A percentile compares a stretch with the other conserved stretches of the same genome.
phyloP scores from a whole-genome alignment of 1,140 invertebrate species.

The Diachasma alloeum region DNA sequence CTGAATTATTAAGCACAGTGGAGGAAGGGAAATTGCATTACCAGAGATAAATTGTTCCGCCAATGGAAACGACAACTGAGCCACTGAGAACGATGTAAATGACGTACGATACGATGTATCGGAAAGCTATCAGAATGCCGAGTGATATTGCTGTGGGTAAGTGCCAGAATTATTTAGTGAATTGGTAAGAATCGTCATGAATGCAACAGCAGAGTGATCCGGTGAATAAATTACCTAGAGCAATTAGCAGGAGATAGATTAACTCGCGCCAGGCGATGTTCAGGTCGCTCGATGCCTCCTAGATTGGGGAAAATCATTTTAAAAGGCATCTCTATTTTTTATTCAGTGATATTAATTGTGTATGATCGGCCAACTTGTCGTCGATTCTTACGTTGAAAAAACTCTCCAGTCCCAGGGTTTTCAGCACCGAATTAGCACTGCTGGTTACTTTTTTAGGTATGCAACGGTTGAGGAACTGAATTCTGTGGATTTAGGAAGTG shows the following conservation, averaged over 20 bases:
- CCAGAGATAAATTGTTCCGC: conserved; percentile 74
- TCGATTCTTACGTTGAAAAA: conserved; percentile 65
- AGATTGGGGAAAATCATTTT: conserved; percentile 35
- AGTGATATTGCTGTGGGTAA: conserved; percentile 68
- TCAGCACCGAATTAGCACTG: conserved; percentile 60
- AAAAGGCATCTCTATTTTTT: conserved; percentile 1
- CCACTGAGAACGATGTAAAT: conserved; percentile 75
- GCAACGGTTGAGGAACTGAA: conserved; percentile 67
- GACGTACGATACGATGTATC: conserved; percentile 71
- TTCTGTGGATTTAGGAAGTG: conserved; percentile 53
- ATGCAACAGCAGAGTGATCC: conserved; percentile 8
- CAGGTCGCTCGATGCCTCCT: conserved; percentile 73
- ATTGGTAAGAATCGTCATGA: neutral
- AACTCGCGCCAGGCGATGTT: conserved; percentile 71
- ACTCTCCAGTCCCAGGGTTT: conserved; percentile 64
- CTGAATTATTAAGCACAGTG: conserved; percentile 29
- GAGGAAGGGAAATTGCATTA: conserved; percentile 50
- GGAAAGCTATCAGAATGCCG: conserved; percentile 70
- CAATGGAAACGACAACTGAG: conserved; percentile 68
- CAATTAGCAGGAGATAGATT: conserved; percentile 69
- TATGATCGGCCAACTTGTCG: neutral
- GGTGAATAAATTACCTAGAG: conserved; percentile 66
- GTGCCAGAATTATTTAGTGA: conserved; percentile 18
- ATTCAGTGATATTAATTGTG: neutral
- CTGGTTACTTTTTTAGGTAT: conserved; percentile 61